Percentiles rank a stretch among this genome's conserved stretches.
Evolutionary conservation across 1,140 invertebrate species (phyloP).

Genomic region (Oryctes rhinoceros): DNA sequence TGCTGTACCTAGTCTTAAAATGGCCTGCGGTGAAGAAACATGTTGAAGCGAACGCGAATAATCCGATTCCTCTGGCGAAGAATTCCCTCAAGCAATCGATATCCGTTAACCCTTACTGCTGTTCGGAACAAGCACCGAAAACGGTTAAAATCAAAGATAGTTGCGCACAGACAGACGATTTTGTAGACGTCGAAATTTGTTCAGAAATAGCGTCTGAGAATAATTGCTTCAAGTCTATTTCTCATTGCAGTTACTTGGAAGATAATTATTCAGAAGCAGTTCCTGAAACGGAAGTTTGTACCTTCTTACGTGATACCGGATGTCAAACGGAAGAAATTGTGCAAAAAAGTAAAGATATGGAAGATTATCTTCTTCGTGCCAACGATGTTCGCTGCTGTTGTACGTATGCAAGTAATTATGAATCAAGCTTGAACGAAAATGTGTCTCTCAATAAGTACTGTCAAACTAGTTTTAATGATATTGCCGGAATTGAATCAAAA

Average conservation of each 20-base stretch:
- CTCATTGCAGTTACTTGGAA: not conserved
- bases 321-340: conserved; percentile 22
- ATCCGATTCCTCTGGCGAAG: not conserved
- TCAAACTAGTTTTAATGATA: conserved; percentile 10
- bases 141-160: not conserved
- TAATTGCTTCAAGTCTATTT: not conserved
- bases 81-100: not conserved
- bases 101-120: not conserved
- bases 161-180: conserved; percentile 2
- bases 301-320: conserved; percentile 28
- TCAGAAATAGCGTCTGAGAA: not conserved
- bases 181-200: not conserved
- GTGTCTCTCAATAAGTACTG: not conserved
- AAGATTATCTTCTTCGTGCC: not conserved
- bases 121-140: not conserved
- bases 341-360: not conserved
- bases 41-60: not conserved
- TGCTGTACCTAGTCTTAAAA: conserved; percentile 37
- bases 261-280: not conserved
- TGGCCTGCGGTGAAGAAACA: conserved; percentile 26
- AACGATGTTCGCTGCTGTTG: conserved; percentile 31
- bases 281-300: not conserved
- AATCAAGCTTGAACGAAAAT: conserved; percentile 19
- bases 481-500: not conserved
- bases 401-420: conserved; percentile 35